Conservation (phyloP, 1,140 invertebrate genomes). For the Rhopalosiphum maidis region DNA sequence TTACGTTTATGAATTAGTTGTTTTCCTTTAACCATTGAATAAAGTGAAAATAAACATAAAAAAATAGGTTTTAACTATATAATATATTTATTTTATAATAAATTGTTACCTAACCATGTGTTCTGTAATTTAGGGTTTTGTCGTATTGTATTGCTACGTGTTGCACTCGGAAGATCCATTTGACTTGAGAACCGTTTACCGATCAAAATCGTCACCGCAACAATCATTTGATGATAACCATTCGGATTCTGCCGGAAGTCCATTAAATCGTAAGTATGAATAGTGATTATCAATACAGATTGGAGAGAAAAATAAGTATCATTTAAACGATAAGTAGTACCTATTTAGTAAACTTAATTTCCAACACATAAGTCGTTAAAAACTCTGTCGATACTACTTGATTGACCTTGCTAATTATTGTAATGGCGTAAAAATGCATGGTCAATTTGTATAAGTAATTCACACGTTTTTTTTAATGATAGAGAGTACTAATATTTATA, state of each 20-base stretch:
- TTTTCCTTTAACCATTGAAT: background rate
- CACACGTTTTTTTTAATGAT: background rate
- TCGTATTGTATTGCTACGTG: conserved; percentile 37
- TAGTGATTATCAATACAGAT: background rate
- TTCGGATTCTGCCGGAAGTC: conserved; percentile 32
- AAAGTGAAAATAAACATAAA: background rate
- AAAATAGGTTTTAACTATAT: background rate
- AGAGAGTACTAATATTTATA: background rate
- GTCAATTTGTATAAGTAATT: background rate
- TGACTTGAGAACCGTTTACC: conserved; percentile 15
- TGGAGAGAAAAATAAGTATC: background rate
- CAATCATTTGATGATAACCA: conserved; percentile 27
- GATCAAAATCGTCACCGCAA: background rate
- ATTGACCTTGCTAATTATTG: no score
- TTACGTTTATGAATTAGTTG: background rate
- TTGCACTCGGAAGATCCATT: conserved; percentile 41
- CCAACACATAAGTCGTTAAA: background rate
- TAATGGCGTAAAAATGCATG: background rate
- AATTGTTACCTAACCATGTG: background rate
- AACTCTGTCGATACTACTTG: background rate
- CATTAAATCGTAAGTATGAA: conserved; percentile 31
- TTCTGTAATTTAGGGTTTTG: background rate
- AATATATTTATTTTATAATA: background rate
- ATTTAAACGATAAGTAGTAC: background rate
- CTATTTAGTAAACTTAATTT: background rate